Evolutionary conservation across 2,888 invertebrate species (phyloP).

Genomic region (Hypsopygia costalis): DNA sequence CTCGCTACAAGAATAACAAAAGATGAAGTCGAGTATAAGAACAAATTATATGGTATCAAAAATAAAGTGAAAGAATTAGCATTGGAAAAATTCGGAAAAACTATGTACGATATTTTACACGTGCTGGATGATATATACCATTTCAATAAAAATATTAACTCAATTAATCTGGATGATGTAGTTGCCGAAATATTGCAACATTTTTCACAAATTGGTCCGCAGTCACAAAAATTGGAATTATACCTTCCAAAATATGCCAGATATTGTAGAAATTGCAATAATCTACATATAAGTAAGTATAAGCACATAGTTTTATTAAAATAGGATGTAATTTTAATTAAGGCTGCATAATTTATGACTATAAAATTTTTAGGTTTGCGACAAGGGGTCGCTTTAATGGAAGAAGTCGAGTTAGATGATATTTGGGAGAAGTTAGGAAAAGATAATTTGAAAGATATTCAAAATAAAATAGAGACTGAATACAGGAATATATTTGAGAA

Average conservation of each 20-base stretch:
- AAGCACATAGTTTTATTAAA: no score
- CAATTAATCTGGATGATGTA: slow-evolving; percentile 4
- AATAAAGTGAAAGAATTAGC: slow-evolving; percentile 30
- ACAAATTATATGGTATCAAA: slow-evolving; percentile 21
- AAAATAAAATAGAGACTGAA: slow-evolving; percentile 11
- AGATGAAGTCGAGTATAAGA: slow-evolving; percentile 14
- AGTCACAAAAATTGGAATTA: slow-evolving; percentile 16
- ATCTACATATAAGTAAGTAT: no score
- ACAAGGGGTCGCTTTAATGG: background rate
- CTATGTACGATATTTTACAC: slow-evolving; percentile 39
- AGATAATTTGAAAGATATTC: slow-evolving; percentile 20
- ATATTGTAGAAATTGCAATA: slow-evolving; percentile 28
- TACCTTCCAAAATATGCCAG: slow-evolving; percentile 24
- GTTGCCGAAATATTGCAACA: slow-evolving; percentile 13
- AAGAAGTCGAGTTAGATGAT: background rate
- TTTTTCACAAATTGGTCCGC: slow-evolving; percentile 11
- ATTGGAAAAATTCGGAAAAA: slow-evolving; percentile 28
- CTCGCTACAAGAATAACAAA: slow-evolving; percentile 10
- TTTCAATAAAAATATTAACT: slow-evolving; percentile 20
- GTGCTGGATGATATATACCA: slow-evolving; percentile 40
- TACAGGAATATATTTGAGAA: slow-evolving; percentile 22
- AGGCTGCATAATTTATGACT: no score
- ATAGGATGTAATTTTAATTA: no score
- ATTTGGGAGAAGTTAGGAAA: slow-evolving; percentile 25
- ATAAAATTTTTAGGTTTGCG: background rate